Conservation (phyloP, 2,888 invertebrate genomes). For the Drosophila neonasuta region DNA sequence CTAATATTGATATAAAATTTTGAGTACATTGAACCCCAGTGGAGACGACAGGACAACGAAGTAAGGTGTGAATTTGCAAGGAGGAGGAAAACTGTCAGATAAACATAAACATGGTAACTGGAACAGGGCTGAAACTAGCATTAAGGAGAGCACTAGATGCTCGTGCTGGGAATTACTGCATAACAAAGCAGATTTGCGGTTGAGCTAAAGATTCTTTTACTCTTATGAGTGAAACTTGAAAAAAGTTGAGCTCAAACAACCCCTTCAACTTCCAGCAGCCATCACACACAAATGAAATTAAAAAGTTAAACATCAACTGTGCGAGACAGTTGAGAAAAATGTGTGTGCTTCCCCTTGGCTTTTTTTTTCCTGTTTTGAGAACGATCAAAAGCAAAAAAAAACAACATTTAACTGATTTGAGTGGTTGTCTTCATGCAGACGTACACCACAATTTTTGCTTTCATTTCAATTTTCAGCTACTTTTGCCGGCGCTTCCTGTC, state of each 20-base stretch:
- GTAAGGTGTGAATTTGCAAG: constrained; percentile 61
- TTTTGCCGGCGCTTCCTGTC: constrained; percentile 26
- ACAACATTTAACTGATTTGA: constrained; percentile 51
- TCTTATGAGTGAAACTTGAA: constrained; percentile 16
- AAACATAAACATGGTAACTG: constrained; percentile 63
- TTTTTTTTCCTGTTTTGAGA: background rate
- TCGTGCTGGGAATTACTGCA: constrained; percentile 31
- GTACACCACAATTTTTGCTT: constrained; percentile 33
- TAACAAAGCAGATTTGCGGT: constrained; percentile 29
- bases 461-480: constrained; percentile 42
- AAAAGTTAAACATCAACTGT: constrained; percentile 60
- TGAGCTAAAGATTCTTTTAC: constrained; percentile 9
- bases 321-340: constrained; percentile 20
- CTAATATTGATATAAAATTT: constrained; percentile 68
- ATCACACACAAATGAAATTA: constrained; percentile 56
- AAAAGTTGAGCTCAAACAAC: constrained; percentile 19
- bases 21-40: constrained; percentile 61
- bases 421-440: constrained; percentile 16
- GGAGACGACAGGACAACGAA: background rate
- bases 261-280: constrained; percentile 1
- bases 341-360: background rate
- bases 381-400: constrained; percentile 15
- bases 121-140: constrained; percentile 25
- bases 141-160: constrained; percentile 41
- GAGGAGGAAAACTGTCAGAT: constrained; percentile 38